Conservation (phyloP, 2,888 invertebrate species). For the Zaprionus bogoriensis region DNA sequence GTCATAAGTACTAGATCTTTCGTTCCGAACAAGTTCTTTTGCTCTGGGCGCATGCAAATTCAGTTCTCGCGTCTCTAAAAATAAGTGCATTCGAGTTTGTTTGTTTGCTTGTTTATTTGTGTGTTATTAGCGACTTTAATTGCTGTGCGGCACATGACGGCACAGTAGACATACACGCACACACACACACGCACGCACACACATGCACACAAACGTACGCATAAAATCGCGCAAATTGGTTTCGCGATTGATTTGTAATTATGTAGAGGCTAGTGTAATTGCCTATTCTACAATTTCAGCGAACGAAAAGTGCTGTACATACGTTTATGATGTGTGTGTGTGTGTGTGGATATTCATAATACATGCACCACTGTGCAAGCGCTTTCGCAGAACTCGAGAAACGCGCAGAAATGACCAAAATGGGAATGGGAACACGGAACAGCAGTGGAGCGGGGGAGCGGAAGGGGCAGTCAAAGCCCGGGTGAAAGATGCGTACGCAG, state of each 20-base stretch:
- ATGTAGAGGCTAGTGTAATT: constrained; percentile 6
- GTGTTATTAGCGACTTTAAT: constrained; percentile 54
- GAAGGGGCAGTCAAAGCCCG: neutral
- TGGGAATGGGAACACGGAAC: constrained; percentile 15
- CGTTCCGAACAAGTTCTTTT: constrained; percentile 1
- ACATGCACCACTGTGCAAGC: neutral
- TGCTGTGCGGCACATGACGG: constrained; percentile 50
- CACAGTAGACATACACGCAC: neutral
- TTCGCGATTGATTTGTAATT: constrained; percentile 51
- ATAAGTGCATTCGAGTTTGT: constrained; percentile 15
- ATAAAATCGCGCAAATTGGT: constrained; percentile 40
- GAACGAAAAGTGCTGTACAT: neutral
- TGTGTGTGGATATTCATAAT: neutral
- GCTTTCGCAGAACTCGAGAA: constrained; percentile 50
- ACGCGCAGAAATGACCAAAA: constrained; percentile 39
- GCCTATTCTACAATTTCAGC: neutral
- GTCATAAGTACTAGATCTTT: constrained; percentile 1
- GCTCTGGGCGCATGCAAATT: constrained; percentile 8
- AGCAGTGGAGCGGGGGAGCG: neutral
- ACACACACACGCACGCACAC: neutral
- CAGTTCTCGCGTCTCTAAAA: constrained; percentile 14
- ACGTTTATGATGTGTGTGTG: neutral
- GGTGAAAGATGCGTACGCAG: neutral
- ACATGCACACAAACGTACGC: neutral
- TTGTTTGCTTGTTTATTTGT: constrained; percentile 27